Conservation (phyloP, 2,113 vertebrate genomes). For the Dicerorhinus sumatrensis region DNA sequence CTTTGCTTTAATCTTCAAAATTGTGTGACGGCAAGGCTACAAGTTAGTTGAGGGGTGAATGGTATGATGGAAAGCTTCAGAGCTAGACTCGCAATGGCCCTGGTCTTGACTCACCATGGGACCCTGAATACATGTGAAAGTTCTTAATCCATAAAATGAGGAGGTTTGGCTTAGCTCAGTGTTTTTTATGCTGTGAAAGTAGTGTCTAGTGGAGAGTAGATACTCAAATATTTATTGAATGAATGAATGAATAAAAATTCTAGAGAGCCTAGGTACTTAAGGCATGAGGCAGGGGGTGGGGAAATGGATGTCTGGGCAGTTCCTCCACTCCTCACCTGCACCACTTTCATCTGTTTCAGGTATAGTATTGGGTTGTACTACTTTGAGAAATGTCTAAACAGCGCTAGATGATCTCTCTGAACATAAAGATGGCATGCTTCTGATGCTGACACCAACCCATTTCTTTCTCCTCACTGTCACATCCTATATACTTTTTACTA, state of each 20-base stretch:
- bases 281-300: neutral
- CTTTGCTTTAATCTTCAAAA: neutral
- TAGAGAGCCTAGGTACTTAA: neutral
- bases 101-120: fast-evolving
- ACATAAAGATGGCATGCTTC: neutral
- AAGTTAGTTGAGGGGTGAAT: fast-evolving
- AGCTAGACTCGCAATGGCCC: neutral
- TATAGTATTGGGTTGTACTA: fast-evolving
- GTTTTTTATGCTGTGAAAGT: neutral
- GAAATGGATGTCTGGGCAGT: too few relatives aligned
- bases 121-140: fast-evolving
- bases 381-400: neutral
- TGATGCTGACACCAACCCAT: fast-evolving
- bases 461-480: neutral
- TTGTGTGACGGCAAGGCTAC: fast-evolving
- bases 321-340: fast-evolving
- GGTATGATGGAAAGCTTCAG: fast-evolving
- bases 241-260: too few relatives aligned
- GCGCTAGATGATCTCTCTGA: fast-evolving
- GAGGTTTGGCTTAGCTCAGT: neutral
- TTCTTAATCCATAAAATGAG: neutral
- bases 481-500: fast-evolving
- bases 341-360: neutral
- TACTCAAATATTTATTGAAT: neutral
- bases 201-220: neutral